A percentile compares a stretch with the other conserved stretches of the same genome.
Conservation (phyloP, 1,140 invertebrate species). For the Zaprionus capensis region DNA sequence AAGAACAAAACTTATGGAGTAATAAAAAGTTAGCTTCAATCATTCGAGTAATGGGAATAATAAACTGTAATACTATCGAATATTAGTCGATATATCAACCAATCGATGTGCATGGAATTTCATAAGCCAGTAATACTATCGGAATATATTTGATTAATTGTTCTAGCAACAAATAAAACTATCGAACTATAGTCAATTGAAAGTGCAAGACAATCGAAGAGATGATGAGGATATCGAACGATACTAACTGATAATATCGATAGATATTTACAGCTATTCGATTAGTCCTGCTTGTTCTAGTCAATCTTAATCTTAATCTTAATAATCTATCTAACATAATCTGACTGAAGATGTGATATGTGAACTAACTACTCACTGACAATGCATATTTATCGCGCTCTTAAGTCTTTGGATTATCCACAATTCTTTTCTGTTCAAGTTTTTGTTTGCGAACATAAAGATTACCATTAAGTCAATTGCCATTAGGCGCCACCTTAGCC, state of each 20-base stretch:
- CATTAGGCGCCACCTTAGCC: slow-evolving; percentile 37
- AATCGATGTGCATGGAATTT: neutral
- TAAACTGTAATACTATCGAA: neutral
- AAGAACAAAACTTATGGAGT: neutral
- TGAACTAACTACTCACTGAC: neutral
- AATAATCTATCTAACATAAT: neutral
- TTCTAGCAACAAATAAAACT: no score
- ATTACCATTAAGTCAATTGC: slow-evolving; percentile 32
- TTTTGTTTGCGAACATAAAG: slow-evolving; percentile 17
- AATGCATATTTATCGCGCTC: neutral
- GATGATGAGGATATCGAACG: neutral
- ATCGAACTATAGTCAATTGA: neutral
- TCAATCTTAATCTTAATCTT: neutral
- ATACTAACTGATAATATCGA: slow-evolving; percentile 15
- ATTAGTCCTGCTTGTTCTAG: neutral
- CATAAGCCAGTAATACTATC: neutral
- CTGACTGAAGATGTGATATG: neutral
- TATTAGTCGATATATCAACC: neutral
- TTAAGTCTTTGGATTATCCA: neutral
- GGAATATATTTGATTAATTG: neutral
- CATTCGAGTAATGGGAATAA: neutral
- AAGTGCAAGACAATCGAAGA: no score
- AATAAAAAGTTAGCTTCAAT: neutral
- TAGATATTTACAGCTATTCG: neutral
- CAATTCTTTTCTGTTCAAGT: slow-evolving; percentile 11